Evolutionary conservation across 1,140 invertebrate species (phyloP).

Genomic region (Sipha flava): DNA sequence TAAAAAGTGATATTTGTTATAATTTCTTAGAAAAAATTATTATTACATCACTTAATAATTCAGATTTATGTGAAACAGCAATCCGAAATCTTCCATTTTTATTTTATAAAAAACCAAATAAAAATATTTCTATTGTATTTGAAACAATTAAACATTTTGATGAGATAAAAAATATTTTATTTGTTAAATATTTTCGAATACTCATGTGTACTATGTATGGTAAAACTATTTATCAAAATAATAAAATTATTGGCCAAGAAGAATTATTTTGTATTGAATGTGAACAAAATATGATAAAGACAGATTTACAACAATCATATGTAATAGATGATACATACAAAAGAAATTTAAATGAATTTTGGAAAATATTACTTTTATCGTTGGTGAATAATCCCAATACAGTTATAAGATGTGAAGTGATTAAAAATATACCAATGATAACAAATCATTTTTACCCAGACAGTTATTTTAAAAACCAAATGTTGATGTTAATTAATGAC

Average conservation of each 20-base stretch:
- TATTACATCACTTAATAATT: background rate
- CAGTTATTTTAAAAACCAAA: slow-evolving; percentile 7
- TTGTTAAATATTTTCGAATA: background rate
- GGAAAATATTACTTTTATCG: slow-evolving; percentile 16
- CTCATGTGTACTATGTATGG: slow-evolving; percentile 22
- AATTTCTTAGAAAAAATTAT: background rate
- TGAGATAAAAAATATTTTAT: background rate
- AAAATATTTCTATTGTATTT: slow-evolving; percentile 1
- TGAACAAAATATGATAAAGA: background rate
- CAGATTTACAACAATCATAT: background rate
- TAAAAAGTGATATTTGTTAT: background rate
- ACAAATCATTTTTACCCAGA: slow-evolving; percentile 20
- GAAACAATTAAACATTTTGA: slow-evolving; percentile 13
- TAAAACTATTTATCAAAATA: background rate
- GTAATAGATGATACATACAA: background rate
- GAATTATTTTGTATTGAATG: slow-evolving; percentile 24
- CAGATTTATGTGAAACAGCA: background rate
- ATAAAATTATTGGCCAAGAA: background rate
- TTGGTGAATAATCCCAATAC: slow-evolving; percentile 10
- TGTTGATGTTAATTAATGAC: slow-evolving; percentile 1
- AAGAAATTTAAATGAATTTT: background rate
- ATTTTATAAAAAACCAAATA: slow-evolving; percentile 8
- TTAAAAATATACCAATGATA: slow-evolving; percentile 2
- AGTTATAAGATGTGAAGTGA: slow-evolving; percentile 4
- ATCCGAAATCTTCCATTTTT: slow-evolving; percentile 7